phyloP scores from a whole-genome alignment of 1,140 invertebrate genomes.

The Drosophila triauraria region DNA sequence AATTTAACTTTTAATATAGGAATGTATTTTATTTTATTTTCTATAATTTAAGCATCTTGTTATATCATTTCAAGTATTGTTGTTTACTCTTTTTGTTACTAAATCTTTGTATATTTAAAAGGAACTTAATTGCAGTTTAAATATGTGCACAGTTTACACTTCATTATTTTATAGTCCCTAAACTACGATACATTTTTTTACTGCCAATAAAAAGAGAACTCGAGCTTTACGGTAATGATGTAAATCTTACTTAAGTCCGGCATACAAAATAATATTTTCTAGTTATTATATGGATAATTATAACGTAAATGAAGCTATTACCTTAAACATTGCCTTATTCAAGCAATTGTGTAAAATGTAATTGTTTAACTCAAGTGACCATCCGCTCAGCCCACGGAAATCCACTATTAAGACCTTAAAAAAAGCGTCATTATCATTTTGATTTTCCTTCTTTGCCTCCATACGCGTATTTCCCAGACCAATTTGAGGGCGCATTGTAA shows the following conservation, averaged over 20 bases:
- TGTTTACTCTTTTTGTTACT: neutral
- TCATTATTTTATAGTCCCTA: neutral
- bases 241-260: neutral
- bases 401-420: constrained; percentile 4
- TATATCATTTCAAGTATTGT: neutral
- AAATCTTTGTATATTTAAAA: neutral
- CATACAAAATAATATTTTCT: neutral
- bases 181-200: no score
- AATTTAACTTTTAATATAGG: neutral
- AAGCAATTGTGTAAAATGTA: constrained; percentile 36
- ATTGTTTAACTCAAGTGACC: constrained; percentile 27
- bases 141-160: neutral
- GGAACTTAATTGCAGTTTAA: neutral
- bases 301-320: constrained; percentile 18
- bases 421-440: constrained; percentile 8
- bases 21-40: neutral
- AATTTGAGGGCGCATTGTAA: constrained; percentile 25
- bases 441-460: neutral
- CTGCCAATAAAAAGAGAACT: neutral
- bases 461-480: constrained; percentile 24
- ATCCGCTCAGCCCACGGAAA: constrained; percentile 6
- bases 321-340: constrained; percentile 10
- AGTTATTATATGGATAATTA: constrained; percentile 26
- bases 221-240: neutral
- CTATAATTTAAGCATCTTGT: neutral